phyloP scores from a whole-genome alignment of 2,888 invertebrate genomes.

The Ectemnius lituratus region DNA sequence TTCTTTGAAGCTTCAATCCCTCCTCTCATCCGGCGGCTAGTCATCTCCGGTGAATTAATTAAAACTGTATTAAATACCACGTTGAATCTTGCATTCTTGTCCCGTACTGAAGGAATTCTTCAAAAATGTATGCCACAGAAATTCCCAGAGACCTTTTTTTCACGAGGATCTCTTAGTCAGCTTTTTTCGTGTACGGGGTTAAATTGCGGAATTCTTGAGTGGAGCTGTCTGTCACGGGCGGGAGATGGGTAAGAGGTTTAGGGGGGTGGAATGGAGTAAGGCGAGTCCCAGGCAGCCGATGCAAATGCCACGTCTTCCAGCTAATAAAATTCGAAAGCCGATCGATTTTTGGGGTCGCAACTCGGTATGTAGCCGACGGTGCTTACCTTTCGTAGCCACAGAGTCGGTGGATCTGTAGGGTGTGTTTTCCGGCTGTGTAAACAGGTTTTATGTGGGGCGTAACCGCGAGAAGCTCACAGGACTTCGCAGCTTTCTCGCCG shows the following conservation, averaged over 20 bases:
- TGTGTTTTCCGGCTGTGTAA: slow-evolving; percentile 63
- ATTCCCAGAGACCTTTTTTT: neutral
- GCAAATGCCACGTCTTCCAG: slow-evolving; percentile 62
- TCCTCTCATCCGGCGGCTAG: slow-evolving; percentile 17
- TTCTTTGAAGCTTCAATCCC: slow-evolving; percentile 25
- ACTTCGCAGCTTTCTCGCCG: slow-evolving; percentile 16
- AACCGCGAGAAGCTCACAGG: slow-evolving; percentile 41
- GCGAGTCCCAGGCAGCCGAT: slow-evolving; percentile 43
- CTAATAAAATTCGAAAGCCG: slow-evolving; percentile 67
- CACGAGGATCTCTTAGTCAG: no score
- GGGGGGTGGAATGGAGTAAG: slow-evolving; percentile 20
- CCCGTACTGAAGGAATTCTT: neutral
- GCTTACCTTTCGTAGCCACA: slow-evolving; percentile 25
- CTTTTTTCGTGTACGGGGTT: no score
- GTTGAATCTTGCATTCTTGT: no score
- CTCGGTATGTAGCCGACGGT: slow-evolving; percentile 36
- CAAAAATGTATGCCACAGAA: slow-evolving; percentile 12
- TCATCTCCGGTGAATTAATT: slow-evolving; percentile 8
- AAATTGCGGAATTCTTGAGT: slow-evolving; percentile 5
- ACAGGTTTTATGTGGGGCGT: slow-evolving; percentile 63
- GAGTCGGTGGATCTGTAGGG: slow-evolving; percentile 9
- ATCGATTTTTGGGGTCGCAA: slow-evolving; percentile 31
- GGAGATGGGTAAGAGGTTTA: neutral
- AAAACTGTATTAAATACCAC: no score
- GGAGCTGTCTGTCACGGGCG: neutral